Evolutionary conservation across 2,797 vertebrate species (phyloP).

Genomic region (Ctenopoma kingsleyae): DNA sequence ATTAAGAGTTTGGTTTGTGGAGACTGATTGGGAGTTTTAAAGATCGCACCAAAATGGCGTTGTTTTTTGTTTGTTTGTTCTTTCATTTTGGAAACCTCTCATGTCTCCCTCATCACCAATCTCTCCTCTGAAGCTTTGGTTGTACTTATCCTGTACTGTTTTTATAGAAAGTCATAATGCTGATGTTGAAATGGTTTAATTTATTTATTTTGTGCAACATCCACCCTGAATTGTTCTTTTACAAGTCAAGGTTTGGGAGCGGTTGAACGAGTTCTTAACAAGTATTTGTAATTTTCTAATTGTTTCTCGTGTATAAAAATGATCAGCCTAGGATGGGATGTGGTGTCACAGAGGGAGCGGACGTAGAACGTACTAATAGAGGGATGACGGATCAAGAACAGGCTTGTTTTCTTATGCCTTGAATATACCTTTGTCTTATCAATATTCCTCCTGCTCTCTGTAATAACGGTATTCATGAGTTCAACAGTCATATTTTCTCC

Average conservation of each 20-base stretch:
- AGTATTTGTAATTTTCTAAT: slow-evolving; percentile 78
- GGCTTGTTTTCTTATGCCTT: slow-evolving; percentile 78
- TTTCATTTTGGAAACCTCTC: slow-evolving; percentile 55
- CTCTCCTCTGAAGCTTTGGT: slow-evolving; percentile 78
- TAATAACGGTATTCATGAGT: slow-evolving; percentile 76
- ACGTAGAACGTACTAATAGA: slow-evolving; percentile 43
- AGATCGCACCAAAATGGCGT: slow-evolving; percentile 67
- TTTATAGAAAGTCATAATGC: slow-evolving; percentile 78
- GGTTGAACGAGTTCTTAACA: slow-evolving; percentile 66
- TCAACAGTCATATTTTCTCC: slow-evolving; percentile 75
- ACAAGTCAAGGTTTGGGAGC: slow-evolving; percentile 68
- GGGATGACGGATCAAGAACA: slow-evolving; percentile 54
- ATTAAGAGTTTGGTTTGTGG: slow-evolving; percentile 78
- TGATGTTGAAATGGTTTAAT: slow-evolving; percentile 80
- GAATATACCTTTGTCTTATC: slow-evolving; percentile 81
- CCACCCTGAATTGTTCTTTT: slow-evolving; percentile 74
- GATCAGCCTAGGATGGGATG: slow-evolving; percentile 71
- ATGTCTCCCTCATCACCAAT: slow-evolving; percentile 66
- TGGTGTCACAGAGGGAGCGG: slow-evolving; percentile 62
- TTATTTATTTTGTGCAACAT: slow-evolving; percentile 86
- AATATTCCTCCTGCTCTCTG: slow-evolving; percentile 77
- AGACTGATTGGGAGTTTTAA: slow-evolving; percentile 74
- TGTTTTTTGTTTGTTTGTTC: not conserved
- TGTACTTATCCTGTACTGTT: slow-evolving; percentile 83
- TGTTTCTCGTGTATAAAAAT: slow-evolving; percentile 79